Percentiles rank a stretch among this genome's conserved stretches.
Evolutionary conservation across 92 coral and sea anemone species (phyloP).

Genomic region (Scolanthus callimorphus): DNA sequence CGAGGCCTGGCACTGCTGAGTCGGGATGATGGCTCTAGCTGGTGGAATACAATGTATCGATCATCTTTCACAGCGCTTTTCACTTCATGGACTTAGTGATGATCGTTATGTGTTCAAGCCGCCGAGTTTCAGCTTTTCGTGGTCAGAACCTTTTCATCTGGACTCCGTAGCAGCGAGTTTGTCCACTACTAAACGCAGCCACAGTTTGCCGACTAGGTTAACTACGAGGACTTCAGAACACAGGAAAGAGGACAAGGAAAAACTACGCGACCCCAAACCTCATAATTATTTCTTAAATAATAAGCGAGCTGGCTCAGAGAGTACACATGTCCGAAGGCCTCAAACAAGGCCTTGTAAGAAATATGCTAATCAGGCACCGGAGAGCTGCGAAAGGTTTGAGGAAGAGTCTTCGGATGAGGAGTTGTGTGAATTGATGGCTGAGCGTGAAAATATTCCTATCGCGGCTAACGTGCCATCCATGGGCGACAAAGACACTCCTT

Average conservation of each 20-base stretch:
- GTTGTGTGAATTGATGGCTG: constrained; percentile 28
- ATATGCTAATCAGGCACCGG: constrained; percentile 51
- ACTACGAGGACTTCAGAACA: constrained; percentile 3
- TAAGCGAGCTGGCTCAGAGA: background rate
- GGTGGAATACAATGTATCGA: constrained; percentile 76
- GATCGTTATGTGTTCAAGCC: constrained; percentile 55
- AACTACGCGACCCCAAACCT: background rate
- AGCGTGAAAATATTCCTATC: constrained; percentile 22
- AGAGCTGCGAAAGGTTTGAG: constrained; percentile 16
- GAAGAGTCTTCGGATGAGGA: constrained; percentile 39
- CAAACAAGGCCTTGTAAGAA: constrained; percentile 29
- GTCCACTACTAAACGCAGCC: constrained; percentile 68
- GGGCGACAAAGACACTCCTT: too few relatives aligned
- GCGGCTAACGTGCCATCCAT: too few relatives aligned
- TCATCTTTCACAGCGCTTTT: constrained; percentile 54
- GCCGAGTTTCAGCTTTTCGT: constrained; percentile 68
- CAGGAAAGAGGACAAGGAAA: background rate
- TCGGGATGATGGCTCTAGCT: constrained; percentile 60
- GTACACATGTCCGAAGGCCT: background rate
- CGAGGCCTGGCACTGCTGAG: background rate
- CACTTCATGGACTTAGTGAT: constrained; percentile 60
- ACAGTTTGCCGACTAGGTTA: constrained; percentile 54
- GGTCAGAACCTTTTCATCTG: constrained; percentile 87
- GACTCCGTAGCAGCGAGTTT: constrained; percentile 71
- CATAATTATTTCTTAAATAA: background rate